Base-by-base conservation (phyloP, 2,888 invertebrate species). In the Sesia bembeciformis region DNA sequence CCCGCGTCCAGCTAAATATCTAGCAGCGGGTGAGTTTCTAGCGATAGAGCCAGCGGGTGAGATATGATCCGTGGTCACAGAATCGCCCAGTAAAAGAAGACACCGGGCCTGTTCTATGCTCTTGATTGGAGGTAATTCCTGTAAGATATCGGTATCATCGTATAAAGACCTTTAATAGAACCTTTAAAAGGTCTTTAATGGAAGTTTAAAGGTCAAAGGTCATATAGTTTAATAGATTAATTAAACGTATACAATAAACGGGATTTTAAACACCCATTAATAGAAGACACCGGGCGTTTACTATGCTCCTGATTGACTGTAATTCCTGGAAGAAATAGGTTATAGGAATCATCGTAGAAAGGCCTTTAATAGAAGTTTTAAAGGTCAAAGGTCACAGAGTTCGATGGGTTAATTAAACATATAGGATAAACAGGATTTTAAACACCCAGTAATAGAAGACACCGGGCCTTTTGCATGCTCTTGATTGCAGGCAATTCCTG, bases 31-130 rank as follows among this genome's bases (percentile, higher is more conserved):
- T 54, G 98, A 98, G 78, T 95, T 98, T 54, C 98, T 90, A 0
- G 98, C 97, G 69, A 99, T 99, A 56, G 98, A 97, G 4, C 99
- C 99, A 38, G 99, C 99, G 0, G 99, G 99, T 3, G 98, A 98
- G 61, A 99, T 99, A 83, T 99, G 99, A 89, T 99, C 99, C 0
- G 99, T 99, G 40, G 99, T 99, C 4, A 99, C 98, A 0, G 98
- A 98, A 82, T 99, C 99, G 0, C 97, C 97, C 58, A 99, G 90
- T 68, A 95, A 93, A 0, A 99, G 90, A 39, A 99, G 88, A 46
- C 95, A 97, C 50, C 94, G 91, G 0, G 98, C 98, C 58, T 93
- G 91, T 40, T 84, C 78, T 40, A 98, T 92, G 5, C 92, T 83
- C 57, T 90, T 80, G 0, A 91, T 76, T 2, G 82, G 68, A 0